phyloP scores from a whole-genome alignment of 37 sponge, comb jelly and placozoan species.

The Oscarella lobularis region DNA sequence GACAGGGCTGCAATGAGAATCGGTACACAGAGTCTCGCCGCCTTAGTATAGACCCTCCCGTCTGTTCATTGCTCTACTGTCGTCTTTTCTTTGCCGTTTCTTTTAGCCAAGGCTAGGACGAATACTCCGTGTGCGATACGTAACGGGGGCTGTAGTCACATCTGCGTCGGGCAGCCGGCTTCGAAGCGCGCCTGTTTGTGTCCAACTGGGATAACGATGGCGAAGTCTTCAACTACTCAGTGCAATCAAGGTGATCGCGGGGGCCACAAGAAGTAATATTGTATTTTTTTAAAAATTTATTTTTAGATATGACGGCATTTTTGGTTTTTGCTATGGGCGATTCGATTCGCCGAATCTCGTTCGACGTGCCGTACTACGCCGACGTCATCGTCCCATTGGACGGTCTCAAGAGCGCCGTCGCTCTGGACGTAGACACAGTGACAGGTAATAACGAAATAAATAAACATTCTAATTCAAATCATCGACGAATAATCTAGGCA shows the following conservation, averaged over 20 bases:
- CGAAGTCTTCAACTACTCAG: background rate
- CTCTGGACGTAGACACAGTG: conserved; percentile 12
- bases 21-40: too few species aligned
- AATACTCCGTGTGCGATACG: background rate
- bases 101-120: background rate
- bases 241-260: too few species aligned
- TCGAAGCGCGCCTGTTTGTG: conserved; percentile 21
- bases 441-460: background rate
- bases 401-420: background rate
- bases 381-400: conserved; percentile 8
- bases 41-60: too few species aligned
- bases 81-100: too few species aligned
- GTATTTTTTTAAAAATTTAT: background rate
- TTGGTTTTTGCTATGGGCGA: conserved; percentile 12
- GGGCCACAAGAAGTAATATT: too few species aligned
- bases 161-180: conserved; percentile 25
- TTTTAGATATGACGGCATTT: background rate
- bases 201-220: conserved; percentile 24
- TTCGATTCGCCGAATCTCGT: conserved; percentile 26
- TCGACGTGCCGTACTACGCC: conserved; percentile 10
- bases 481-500: too few species aligned
- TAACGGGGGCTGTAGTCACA: conserved; percentile 21
- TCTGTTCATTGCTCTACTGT: too few species aligned
- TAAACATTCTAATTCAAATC: too few species aligned
- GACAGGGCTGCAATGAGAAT: background rate